Base-by-base conservation (phyloP, 2,888 invertebrate species). In the Listrodromus nycthemerus region DNA sequence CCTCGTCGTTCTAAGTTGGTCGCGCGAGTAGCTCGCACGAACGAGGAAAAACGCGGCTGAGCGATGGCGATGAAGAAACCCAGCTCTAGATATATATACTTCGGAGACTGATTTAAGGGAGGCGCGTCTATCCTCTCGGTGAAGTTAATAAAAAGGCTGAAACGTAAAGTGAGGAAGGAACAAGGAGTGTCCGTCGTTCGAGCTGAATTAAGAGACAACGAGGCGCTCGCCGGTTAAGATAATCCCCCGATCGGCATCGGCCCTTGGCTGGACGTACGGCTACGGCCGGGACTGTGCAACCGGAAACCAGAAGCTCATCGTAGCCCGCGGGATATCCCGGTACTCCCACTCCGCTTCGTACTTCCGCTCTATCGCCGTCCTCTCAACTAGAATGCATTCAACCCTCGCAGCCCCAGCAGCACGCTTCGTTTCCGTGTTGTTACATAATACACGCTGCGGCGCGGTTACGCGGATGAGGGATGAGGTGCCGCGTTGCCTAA, bases 361-460 rank as follows among this genome's bases (percentile, higher is more conserved):
- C 50, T 67, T 55, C 52, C 30, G 69, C 66, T 78, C 71, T 69
- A 79, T 52, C 24, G 1, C 70, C 45, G 37, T 50, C 70, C 70
- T 69, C 78, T 85, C 85, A 84, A 85, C 86, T 78, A 86, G 82
- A 79, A 85, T 87, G 82, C 87, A 86, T 86, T 82, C 83, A 84
- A 82, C 85, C 85, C 84, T 80, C 84, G 78, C 80, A 78, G 86
- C 85, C 67, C 79, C 86, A 87, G 79, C 88, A 88, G 87, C 89
- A 87, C 88, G 90, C 90, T 92, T 92, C 92, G 92, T 93, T 93
- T 92, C 91, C 91, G 91, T 92, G 92, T 91, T 92, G 92, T 92
- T 93, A 92, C 92, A 93, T 93, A 93, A 93, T 93, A 92, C 92
- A 93, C 91, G 91, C 90, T 92, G 92, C 91, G 89, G 91, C 91